These are phyloP conservation scores for Pachyseris speciosa DNA, from an alignment of 64 coral and sea anemone genomes.

Conservation along the genomic window DNA sequence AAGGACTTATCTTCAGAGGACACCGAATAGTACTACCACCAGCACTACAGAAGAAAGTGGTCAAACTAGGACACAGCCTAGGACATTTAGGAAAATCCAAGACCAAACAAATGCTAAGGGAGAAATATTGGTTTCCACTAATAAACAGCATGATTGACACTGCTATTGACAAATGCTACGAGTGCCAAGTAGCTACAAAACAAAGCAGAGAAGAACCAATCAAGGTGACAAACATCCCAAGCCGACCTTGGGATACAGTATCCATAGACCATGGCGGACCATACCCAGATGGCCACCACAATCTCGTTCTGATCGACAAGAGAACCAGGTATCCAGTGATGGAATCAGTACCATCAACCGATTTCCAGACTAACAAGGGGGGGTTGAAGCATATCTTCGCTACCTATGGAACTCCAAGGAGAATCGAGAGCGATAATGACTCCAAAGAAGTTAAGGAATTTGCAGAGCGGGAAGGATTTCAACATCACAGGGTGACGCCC, in stretches of 20 bases:
- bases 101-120: slow-evolving; percentile 70
- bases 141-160: slow-evolving; percentile 82
- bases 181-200: slow-evolving; percentile 66
- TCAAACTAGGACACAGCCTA: slow-evolving; percentile 65
- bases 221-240: slow-evolving; percentile 62
- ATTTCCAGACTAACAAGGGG: slow-evolving; percentile 35
- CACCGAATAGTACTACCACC: slow-evolving; percentile 53
- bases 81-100: slow-evolving; percentile 72
- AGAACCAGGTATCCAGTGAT: slow-evolving; percentile 61
- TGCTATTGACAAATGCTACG: slow-evolving; percentile 55
- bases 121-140: slow-evolving; percentile 72
- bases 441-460: too few relatives aligned
- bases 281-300: slow-evolving; percentile 71
- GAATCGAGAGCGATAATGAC: too few relatives aligned
- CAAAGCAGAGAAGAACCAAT: slow-evolving; percentile 67
- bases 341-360: slow-evolving; percentile 38
- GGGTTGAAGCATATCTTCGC: slow-evolving; percentile 66
- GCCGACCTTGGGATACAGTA: slow-evolving; percentile 66
- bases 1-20: slow-evolving; percentile 74
- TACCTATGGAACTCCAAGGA: too few relatives aligned
- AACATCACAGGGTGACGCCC: too few relatives aligned
- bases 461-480: too few relatives aligned
- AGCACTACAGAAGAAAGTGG: slow-evolving; percentile 49
- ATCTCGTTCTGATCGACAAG: slow-evolving; percentile 54
- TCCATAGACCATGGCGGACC: slow-evolving; percentile 52